Base-by-base conservation (phyloP, 1,140 invertebrate species). In the Drosophila virilis region DNA sequence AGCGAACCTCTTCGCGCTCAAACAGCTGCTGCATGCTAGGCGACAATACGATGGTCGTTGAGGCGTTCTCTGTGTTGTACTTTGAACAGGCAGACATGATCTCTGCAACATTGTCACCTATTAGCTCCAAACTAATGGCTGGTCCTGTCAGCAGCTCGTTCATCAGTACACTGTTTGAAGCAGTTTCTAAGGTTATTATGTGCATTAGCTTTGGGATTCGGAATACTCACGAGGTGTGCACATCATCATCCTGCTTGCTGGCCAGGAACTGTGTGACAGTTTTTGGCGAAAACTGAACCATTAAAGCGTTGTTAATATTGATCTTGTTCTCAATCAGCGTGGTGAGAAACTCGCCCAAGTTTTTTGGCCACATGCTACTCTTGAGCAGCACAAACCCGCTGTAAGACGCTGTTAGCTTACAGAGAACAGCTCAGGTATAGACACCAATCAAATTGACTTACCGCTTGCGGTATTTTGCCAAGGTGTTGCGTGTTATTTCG, bases 341-440 rank as follows among this genome's bases (percentile, higher is more conserved):
- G 69, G 94, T 94, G 1, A 98, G 76, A 66, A 98, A 96, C 80
- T 95, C 94, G n/a, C 97, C 96, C 74, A 95, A 93, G 88, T 95
- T 95, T 51, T 89, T 89, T 12, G 94, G 92, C n/a, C 95, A 92
- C 22, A 94, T 93, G 75, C 96, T 93, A 35, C 96, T 95, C 91
- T 97, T 97, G 4, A 98, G 93, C 69, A 97, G 93, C 8, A 94
- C 94, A 93, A 96, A 96, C n/a, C 96, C 96, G 80, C 97, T 96
- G 79, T 45, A 94, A 93, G 66, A 77, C 5, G 42, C 2, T 48
- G 52, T 48, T n/a, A 35, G 1, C 1, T 28, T 32, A 6, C 6
- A 12, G 7, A 28, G 0, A 28, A 28, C 22, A 28, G 22, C 22
- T 28, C 1, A n/a, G 10, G 12, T 28, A 62, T 15, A 52, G 17